Conservation (phyloP, 1,140 invertebrate species). For the Drosophila chauvacae region DNA sequence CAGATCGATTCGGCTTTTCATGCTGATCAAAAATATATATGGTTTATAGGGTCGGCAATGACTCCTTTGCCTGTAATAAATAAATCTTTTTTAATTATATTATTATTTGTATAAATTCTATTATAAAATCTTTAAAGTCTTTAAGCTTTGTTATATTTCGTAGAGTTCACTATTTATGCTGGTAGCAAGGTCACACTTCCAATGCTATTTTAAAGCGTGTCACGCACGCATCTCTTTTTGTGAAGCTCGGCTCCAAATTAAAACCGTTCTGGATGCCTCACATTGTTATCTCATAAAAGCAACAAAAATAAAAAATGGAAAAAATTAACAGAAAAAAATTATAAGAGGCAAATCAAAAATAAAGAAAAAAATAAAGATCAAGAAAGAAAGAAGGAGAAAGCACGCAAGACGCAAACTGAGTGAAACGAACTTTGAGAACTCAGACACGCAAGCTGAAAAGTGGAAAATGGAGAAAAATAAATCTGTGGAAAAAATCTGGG, state of each 20-base stretch:
- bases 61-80: not conserved
- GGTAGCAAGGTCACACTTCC: not conserved
- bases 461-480: conserved; percentile 10
- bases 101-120: no score
- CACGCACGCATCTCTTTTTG: conserved; percentile 24
- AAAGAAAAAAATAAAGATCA: not conserved
- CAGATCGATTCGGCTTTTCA: no score
- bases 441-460: conserved; percentile 29
- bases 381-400: conserved; percentile 23
- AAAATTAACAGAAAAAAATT: conserved; percentile 3
- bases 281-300: conserved; percentile 61
- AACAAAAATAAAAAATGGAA: not conserved
- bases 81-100: not conserved
- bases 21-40: no score
- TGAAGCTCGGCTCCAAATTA: conserved; percentile 52
- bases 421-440: conserved; percentile 70
- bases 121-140: no score
- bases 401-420: conserved; percentile 31
- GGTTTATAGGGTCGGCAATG: no score
- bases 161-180: not conserved
- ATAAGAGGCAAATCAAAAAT: not conserved
- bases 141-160: no score
- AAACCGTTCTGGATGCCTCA: conserved; percentile 39
- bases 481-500: conserved; percentile 7
- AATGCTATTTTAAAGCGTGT: not conserved